These are phyloP conservation scores for Ctenopoma multispine DNA, from an alignment of 2,797 vertebrate genomes.

Conservation along the genomic window DNA sequence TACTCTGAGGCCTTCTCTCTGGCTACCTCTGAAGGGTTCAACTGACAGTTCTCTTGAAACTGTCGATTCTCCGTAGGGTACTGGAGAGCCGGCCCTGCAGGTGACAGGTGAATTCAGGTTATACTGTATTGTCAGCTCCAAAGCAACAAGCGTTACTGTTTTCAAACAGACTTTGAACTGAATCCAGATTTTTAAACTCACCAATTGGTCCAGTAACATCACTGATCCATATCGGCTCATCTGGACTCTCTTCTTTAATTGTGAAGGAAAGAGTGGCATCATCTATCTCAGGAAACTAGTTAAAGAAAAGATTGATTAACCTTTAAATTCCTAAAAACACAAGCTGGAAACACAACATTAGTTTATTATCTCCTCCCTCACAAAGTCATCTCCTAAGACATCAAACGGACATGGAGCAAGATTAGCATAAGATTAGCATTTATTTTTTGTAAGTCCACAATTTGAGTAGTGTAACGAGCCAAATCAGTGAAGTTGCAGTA, in stretches of 20 bases:
- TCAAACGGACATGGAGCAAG: no score
- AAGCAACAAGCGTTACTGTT: not conserved
- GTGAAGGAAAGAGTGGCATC: slow-evolving; percentile 60
- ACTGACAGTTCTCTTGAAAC: slow-evolving; percentile 44
- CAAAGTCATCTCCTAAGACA: not conserved
- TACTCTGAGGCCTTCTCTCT: slow-evolving; percentile 59
- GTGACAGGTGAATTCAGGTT: not conserved
- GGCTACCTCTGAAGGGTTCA: slow-evolving; percentile 48
- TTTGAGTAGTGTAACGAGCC: no score
- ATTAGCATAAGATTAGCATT: no score
- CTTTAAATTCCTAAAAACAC: not conserved
- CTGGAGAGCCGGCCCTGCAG: slow-evolving; percentile 55
- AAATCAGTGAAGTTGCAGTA: no score
- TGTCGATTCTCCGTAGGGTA: slow-evolving; percentile 52
- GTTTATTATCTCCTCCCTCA: not conserved
- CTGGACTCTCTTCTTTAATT: slow-evolving; percentile 83
- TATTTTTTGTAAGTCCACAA: no score
- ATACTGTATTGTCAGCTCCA: not conserved
- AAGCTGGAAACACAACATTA: not conserved
- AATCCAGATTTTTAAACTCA: slow-evolving; percentile 42
- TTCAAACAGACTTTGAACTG: not conserved
- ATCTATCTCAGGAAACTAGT: slow-evolving; percentile 69
- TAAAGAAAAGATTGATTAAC: not conserved
- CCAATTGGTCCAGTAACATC: slow-evolving; percentile 50
- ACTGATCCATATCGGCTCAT: slow-evolving; percentile 77